Base-by-base conservation (phyloP, 2,888 invertebrate genomes). In the Brassicogethes aeneus region DNA sequence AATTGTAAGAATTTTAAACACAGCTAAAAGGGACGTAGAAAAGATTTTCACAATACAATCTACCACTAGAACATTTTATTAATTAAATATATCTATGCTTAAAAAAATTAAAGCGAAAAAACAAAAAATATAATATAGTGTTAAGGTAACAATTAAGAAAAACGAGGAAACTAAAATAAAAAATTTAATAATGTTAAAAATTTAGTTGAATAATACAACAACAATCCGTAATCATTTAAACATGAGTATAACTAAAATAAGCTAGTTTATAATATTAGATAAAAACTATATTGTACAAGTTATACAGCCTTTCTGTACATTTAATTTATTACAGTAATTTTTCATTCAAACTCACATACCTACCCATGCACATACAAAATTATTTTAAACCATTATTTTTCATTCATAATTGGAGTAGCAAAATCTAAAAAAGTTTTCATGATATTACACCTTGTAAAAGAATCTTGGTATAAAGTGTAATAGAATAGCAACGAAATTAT, bases 301-400 rank as follows among this genome's bases (percentile, higher is more conserved):
- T 61, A 61, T 60, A 59, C 60, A 61, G 61, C 59, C 58, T 41
- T n/a, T 53, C 56, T 57, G 55, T 58, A 57, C 58, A 55, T 37
- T 48, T 48, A 53, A 54, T 48, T 23, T 23, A 52, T 51, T 51
- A 53, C 51, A 48, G 49, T 7, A 23, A 41, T 43, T 50, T 42
- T 48, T 48, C 54, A 44, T 37, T 44, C 45, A 35, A 47, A 36
- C 54, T 48, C 43, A 43, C 52, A 43, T 47, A 43, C 53, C 52
- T 48, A 48, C 49, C 47, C 46, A 42, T 50, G 57, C 58, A 59
- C 57, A 55, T 56, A 54, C 53, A 60, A 57, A 60, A 56, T 56
- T 43, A 37, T n/a, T 15, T 13, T 34, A 14, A n/a, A 14, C 15
- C 15, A 13, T 34, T 14, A n/a, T 34, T 3, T 34, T 34, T n/a